Evolutionary conservation across 2,113 vertebrate species (phyloP), one percentile per base, ranked within the genome.

Genomic region (Brachyistius frenatus): DNA sequence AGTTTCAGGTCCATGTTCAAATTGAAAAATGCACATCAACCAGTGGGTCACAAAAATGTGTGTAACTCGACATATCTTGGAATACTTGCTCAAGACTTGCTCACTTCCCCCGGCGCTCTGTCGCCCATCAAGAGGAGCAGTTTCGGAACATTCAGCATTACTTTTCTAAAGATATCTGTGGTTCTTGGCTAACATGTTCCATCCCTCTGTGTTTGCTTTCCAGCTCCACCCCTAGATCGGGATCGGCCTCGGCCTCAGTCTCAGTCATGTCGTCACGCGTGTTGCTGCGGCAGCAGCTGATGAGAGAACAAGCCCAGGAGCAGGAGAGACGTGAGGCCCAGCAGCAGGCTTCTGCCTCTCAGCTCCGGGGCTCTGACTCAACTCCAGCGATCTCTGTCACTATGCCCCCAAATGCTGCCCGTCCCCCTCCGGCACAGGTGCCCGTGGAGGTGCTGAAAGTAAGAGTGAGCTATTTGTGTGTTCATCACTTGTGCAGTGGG

Each of bases 401-500:
- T 1, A 55, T 90, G 39, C 92, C 93, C 3, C 78, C 88, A 47
- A 90, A 86, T 47, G 78, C 93, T 63, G 83, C 89, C 61, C 94
- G 95, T 0, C 94, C 95, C 0, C 91, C 95, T 13, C 92, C 96
- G 14, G 95, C 96, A 73, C 96, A 97, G 90, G 96, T 97, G 69
- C 96, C 96, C 0, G 93, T 96, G 84, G 96, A 96, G 80, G 95
- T 97, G 44, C 92, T 97, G 14, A 97, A 97, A 92, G 96, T 97
- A 93, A 93, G 95, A 13, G 11, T 1, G 0, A 14, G 11, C 23
- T 14, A 0, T 57, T 60, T 23, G 2, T 15, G 16, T 8, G 2
- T 11, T 67, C 5, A 15, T 62, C 31, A 15, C 16, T 54, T 46
- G 1, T 46, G 2, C 3, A n/a, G 1, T n/a, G 1, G 6, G 11